These are phyloP conservation scores for Torymus auratus DNA, from an alignment of 2,888 invertebrate species.

Conservation along the genomic window DNA sequence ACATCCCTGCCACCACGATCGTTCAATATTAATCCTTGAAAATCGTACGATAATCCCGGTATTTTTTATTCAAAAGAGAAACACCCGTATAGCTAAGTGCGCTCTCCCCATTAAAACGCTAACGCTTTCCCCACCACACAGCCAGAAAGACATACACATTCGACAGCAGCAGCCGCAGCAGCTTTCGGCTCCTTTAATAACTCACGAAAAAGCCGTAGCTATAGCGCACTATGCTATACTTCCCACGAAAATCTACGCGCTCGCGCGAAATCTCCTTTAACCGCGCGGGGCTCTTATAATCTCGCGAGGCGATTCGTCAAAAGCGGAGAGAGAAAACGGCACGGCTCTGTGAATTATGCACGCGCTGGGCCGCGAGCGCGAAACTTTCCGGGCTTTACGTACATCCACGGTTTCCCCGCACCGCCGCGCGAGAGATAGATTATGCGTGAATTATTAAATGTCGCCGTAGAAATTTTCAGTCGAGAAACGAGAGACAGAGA, in stretches of 20 bases:
- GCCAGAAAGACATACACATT: no score
- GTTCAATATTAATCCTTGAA: no score
- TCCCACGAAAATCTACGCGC: not conserved
- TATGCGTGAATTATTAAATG: conserved; percentile 54
- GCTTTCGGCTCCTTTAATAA: not conserved
- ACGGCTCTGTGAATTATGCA: conserved; percentile 44
- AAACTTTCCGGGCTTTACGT: conserved; percentile 23
- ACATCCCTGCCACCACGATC: no score
- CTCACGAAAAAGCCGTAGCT: not conserved
- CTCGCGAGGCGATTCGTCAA: conserved; percentile 27
- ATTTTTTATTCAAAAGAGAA: no score
- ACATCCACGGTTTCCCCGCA: not conserved
- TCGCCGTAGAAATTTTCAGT: not conserved
- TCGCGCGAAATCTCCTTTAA: conserved; percentile 9
- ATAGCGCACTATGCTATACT: not conserved
- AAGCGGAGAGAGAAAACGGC: not conserved
- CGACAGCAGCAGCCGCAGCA: no score
- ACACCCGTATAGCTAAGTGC: no score
- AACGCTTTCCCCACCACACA: no score
- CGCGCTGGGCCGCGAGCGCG: not conserved
- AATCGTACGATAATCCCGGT: no score
- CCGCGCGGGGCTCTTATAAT: conserved; percentile 14
- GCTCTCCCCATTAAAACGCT: no score
- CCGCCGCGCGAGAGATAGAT: conserved; percentile 39
- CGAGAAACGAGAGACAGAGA: not conserved